These are phyloP conservation scores for Crocallis elinguaria DNA, from an alignment of 2,888 invertebrate species.

Conservation along the genomic window DNA sequence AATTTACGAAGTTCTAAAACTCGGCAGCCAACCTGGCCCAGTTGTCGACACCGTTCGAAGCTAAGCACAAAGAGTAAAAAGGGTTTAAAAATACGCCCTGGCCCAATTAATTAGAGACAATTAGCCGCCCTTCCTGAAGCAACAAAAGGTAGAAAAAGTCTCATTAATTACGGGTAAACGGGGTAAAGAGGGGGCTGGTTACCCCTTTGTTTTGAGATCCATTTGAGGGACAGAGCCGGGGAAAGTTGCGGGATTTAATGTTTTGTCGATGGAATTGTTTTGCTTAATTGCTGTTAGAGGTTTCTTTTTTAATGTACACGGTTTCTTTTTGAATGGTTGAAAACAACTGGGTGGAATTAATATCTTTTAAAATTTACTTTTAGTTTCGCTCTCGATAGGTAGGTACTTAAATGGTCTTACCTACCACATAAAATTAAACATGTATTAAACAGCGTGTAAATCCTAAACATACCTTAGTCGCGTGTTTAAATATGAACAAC, in stretches of 20 bases:
- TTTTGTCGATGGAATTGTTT: constrained; percentile 23
- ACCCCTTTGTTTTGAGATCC: constrained; percentile 62
- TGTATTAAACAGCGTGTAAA: too few species aligned
- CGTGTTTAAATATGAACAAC: too few species aligned
- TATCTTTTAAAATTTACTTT: too few species aligned
- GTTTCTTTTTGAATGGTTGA: too few species aligned
- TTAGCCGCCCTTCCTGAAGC: constrained; percentile 76
- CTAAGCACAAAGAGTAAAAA: constrained; percentile 57
- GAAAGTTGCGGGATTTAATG: constrained; percentile 35
- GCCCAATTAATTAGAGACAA: constrained; percentile 82
- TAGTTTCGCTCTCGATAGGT: too few species aligned
- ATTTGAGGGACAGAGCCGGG: constrained; percentile 42
- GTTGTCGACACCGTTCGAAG: constrained; percentile 56
- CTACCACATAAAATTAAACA: too few species aligned
- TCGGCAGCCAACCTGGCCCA: constrained; percentile 54
- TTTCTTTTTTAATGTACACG: background rate
- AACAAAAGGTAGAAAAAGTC: constrained; percentile 82
- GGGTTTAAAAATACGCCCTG: constrained; percentile 73
- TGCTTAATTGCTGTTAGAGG: constrained; percentile 14
- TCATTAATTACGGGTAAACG: constrained; percentile 70
- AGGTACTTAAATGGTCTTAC: too few species aligned
- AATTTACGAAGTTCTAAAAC: constrained; percentile 58
- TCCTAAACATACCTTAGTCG: too few species aligned
- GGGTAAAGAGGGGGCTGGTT: constrained; percentile 44
- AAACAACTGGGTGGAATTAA: too few species aligned